These are phyloP conservation scores for Platichthys flesus DNA, from an alignment of 2,113 vertebrate species.

Conservation along the genomic window DNA sequence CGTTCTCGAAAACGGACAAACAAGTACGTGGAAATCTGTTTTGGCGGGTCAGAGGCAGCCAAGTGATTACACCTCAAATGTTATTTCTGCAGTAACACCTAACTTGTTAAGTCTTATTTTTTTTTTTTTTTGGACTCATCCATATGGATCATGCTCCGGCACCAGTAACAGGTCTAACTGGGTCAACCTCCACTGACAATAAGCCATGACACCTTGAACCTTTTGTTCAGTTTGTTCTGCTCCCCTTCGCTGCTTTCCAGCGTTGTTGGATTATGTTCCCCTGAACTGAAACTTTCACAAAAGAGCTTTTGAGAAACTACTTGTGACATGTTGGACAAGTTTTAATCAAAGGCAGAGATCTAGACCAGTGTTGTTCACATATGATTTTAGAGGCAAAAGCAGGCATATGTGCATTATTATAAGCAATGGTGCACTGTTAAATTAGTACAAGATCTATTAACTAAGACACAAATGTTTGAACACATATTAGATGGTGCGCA, in stretches of 20 bases:
- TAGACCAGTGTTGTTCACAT: not conserved
- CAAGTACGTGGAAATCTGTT: conserved; percentile 8
- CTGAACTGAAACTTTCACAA: conserved; percentile 8
- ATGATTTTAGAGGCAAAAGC: not conserved
- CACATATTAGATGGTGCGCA: no score
- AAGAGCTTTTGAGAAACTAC: conserved; percentile 17
- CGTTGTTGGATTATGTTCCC: conserved; percentile 34
- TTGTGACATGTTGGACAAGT: conserved; percentile 6
- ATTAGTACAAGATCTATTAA: not conserved
- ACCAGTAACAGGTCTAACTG: conserved; percentile 13
- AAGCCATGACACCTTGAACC: conserved; percentile 20
- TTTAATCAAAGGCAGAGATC: conserved; percentile 29
- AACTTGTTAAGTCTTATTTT: no score
- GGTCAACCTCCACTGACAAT: conserved; percentile 31
- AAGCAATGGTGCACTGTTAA: not conserved
- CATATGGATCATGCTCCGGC: not conserved
- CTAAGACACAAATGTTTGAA: no score
- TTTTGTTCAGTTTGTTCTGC: conserved; percentile 42
- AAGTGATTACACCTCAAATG: not conserved
- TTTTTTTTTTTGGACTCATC: not conserved
- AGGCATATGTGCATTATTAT: not conserved
- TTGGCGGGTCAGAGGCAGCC: not conserved
- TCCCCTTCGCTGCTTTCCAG: not conserved
- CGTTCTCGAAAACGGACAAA: not conserved
- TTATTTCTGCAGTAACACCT: not conserved